Evolutionary conservation across 2,888 invertebrate genomes (phyloP).

Genomic region (Luperina nickerlii): DNA sequence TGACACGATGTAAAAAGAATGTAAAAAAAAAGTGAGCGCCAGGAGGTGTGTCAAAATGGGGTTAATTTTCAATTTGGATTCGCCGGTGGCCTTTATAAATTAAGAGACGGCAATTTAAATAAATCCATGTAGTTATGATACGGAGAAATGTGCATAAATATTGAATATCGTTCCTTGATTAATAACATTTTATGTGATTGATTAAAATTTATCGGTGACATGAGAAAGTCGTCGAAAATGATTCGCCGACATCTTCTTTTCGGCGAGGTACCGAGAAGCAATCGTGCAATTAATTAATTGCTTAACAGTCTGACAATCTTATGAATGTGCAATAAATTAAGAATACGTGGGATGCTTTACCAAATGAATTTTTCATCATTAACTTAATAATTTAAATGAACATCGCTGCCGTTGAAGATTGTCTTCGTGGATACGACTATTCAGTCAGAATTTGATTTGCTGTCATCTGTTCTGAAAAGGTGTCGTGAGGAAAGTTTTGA

Average conservation of each 20-base stretch:
- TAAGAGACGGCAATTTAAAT: conserved; percentile 79
- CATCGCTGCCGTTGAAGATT: background rate
- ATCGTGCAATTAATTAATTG: conserved; percentile 71
- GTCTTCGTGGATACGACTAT: background rate
- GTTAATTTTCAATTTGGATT: conserved; percentile 89
- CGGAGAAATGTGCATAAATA: conserved; percentile 81
- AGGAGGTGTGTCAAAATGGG: conserved; percentile 86
- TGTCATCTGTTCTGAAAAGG: background rate
- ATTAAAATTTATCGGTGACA: conserved; percentile 80
- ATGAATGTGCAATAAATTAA: conserved; percentile 59
- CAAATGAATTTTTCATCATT: conserved; percentile 33
- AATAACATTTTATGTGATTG: conserved; percentile 80
- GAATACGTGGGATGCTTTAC: conserved; percentile 55
- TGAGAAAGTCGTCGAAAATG: conserved; percentile 75
- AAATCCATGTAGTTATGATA: conserved; percentile 79
- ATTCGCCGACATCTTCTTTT: conserved; percentile 70
- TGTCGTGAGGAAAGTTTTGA: background rate
- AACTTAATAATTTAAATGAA: conserved; percentile 38
- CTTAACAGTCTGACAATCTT: conserved; percentile 63
- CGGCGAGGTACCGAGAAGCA: conserved; percentile 68
- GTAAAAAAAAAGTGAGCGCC: conserved; percentile 78
- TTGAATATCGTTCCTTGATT: conserved; percentile 80
- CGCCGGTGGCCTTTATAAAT: conserved; percentile 87
- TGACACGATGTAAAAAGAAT: conserved; percentile 85
- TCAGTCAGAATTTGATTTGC: background rate